Conservation (phyloP, 2,797 vertebrate genomes). For the Octomys mimax region DNA sequence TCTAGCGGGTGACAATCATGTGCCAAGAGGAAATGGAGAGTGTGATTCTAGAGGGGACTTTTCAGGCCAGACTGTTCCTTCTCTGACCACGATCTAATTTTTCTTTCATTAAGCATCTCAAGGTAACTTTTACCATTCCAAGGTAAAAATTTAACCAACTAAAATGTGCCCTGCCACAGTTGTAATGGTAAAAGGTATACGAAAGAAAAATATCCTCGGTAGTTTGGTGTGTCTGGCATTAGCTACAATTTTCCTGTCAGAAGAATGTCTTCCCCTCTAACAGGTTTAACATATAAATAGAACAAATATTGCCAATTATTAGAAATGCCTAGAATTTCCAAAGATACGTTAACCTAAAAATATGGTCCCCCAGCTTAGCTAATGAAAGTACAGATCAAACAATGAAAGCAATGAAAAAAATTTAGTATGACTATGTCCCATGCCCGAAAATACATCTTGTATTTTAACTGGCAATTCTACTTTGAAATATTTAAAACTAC, state of each 20-base stretch:
- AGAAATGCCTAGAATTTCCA: neutral
- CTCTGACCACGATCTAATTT: neutral
- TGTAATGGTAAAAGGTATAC: neutral
- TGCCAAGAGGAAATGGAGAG: neutral
- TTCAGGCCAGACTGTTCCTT: neutral
- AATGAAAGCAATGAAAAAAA: neutral
- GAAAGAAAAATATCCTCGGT: slow-evolving; percentile 8
- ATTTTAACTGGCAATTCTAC: neutral
- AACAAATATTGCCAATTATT: neutral
- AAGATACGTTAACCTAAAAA: slow-evolving; percentile 11
- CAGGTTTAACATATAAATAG: slow-evolving; percentile 19
- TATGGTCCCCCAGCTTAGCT: neutral
- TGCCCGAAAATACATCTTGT: slow-evolving; percentile 40
- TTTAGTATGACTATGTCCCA: neutral
- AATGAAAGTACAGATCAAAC: slow-evolving; percentile 37
- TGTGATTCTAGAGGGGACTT: neutral
- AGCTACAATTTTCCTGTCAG: neutral
- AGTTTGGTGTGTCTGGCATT: neutral
- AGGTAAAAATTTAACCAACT: neutral
- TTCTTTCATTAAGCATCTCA: neutral
- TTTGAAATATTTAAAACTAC: slow-evolving; percentile 59
- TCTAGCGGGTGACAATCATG: neutral
- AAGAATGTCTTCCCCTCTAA: neutral
- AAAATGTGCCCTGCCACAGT: neutral
- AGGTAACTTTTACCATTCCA: neutral